These are phyloP conservation scores for Ophion ellenae DNA, from an alignment of 2,888 invertebrate genomes.

Conservation along the genomic window DNA sequence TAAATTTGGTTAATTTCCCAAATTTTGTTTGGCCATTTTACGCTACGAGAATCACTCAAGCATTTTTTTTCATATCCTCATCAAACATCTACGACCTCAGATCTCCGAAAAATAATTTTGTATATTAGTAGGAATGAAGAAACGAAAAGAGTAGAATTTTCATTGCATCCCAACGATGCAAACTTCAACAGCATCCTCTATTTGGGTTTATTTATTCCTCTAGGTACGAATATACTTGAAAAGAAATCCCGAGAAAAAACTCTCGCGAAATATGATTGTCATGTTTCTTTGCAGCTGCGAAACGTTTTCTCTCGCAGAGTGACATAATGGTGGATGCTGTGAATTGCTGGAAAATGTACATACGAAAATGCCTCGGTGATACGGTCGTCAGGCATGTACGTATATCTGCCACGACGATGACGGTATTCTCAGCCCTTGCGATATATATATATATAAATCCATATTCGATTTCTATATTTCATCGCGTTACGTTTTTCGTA, in stretches of 20 bases:
- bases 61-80: no score
- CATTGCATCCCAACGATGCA: neutral
- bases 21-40: no score
- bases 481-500: constrained; percentile 36
- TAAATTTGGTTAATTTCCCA: no score
- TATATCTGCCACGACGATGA: neutral
- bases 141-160: neutral
- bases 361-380: constrained; percentile 14
- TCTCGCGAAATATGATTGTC: constrained; percentile 35
- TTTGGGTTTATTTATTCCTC: neutral
- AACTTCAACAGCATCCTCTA: neutral
- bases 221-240: neutral
- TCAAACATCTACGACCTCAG: no score
- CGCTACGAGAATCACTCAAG: no score
- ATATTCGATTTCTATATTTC: constrained; percentile 31
- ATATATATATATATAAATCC: constrained; percentile 25
- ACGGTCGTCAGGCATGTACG: neutral
- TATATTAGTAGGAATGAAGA: no score
- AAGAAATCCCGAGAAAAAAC: neutral
- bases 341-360: constrained; percentile 52
- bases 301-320: constrained; percentile 36
- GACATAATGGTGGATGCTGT: constrained; percentile 49
- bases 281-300: constrained; percentile 23
- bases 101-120: no score
- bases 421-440: neutral